Conservation (phyloP, 2,797 vertebrate genomes). For the Thamnophis elegans region DNA sequence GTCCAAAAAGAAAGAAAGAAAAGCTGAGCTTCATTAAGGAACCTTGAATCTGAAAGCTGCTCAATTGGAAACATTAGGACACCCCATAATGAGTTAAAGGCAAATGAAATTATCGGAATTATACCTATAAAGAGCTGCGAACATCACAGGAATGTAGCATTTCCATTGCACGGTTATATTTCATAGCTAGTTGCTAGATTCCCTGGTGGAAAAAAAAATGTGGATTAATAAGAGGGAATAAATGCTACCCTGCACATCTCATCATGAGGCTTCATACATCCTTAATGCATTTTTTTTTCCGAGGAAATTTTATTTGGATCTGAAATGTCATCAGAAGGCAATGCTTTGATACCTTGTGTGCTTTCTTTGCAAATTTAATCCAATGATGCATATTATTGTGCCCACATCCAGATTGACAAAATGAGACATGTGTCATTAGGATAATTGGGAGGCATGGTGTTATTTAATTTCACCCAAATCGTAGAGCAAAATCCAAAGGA, state of each 20-base stretch:
- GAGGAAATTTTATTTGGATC: constrained; percentile 19
- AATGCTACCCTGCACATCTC: constrained; percentile 26
- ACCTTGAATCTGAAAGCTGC: constrained; percentile 34
- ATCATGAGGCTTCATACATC: constrained; percentile 2
- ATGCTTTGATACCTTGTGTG: not conserved
- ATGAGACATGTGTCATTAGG: not conserved
- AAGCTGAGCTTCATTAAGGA: constrained; percentile 48
- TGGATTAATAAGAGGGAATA: constrained; percentile 48
- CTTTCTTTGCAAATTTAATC: not conserved
- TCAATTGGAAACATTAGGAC: constrained; percentile 17
- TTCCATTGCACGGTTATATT: constrained; percentile 33
- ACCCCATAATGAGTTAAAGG: constrained; percentile 28
- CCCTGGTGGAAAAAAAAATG: constrained; percentile 41
- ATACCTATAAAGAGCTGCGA: constrained; percentile 41
- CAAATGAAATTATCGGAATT: constrained; percentile 40
- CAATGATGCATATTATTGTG: not conserved
- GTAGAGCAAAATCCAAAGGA: not conserved
- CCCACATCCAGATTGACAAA: not conserved
- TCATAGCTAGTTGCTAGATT: constrained; percentile 45
- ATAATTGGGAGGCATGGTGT: not conserved
- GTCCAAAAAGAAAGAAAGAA: constrained; percentile 26
- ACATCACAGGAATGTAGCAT: constrained; percentile 35
- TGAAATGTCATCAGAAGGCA: not conserved
- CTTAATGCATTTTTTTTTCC: constrained; percentile 18
- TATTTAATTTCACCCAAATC: not conserved